Percentiles rank a stretch among this genome's conserved stretches.
These are phyloP conservation scores for Caradrina clavipalpis DNA, from an alignment of 2,888 invertebrate genomes.

Conservation along the genomic window DNA sequence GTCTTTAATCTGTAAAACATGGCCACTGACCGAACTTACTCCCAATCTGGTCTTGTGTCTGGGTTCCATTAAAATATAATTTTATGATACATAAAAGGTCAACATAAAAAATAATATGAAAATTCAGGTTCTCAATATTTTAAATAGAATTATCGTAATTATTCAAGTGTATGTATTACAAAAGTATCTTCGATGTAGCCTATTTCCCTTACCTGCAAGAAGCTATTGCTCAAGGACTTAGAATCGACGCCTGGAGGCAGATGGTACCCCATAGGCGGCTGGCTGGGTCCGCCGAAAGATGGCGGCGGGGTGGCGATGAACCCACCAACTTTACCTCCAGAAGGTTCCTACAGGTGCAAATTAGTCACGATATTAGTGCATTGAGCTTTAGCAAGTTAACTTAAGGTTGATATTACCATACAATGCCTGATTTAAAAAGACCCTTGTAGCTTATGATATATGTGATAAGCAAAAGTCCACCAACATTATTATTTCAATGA, in stretches of 20 bases:
- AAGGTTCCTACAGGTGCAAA: conserved; percentile 74
- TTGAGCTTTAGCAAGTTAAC: neutral
- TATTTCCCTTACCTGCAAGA: conserved; percentile 84
- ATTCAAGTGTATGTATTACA: neutral
- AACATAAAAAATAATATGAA: neutral
- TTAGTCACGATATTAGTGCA: conserved; percentile 43
- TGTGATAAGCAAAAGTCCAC: no score
- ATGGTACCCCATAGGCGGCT: conserved; percentile 92
- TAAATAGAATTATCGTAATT: neutral
- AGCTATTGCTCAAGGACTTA: conserved; percentile 92
- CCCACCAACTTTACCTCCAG: conserved; percentile 86
- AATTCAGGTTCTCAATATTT: no score
- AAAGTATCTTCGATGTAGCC: neutral
- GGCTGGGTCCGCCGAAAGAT: conserved; percentile 77
- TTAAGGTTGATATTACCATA: neutral
- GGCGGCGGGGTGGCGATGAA: conserved; percentile 79
- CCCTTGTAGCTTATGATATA: no score
- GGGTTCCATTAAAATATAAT: no score
- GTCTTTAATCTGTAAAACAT: neutral
- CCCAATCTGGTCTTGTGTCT: no score
- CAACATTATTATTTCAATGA: no score
- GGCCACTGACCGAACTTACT: no score
- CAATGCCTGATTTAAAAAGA: neutral
- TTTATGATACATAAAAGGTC: neutral
- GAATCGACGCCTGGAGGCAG: conserved; percentile 92